These are phyloP conservation scores for Gymnorhina tibicen DNA, from an alignment of 2,113 vertebrate genomes.

Conservation along the genomic window DNA sequence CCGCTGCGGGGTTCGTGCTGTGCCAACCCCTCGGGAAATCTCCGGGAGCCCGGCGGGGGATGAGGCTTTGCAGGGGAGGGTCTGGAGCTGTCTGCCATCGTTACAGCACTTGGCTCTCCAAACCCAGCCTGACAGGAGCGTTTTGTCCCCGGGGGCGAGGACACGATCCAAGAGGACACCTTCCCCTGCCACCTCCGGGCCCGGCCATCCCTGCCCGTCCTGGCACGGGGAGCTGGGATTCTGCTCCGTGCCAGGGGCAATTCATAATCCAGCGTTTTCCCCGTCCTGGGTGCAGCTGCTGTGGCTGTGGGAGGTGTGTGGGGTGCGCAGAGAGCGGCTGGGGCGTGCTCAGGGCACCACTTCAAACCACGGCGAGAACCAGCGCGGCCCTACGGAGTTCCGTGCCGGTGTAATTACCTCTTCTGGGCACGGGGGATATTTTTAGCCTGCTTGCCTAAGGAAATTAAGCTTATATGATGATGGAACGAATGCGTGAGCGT, in stretches of 20 bases:
- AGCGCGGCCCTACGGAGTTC: background rate
- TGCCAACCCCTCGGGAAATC: background rate
- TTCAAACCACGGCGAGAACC: background rate
- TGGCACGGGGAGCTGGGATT: fast-evolving
- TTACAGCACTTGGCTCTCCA: background rate
- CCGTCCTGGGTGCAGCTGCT: background rate
- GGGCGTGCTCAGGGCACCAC: background rate
- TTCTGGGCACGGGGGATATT: background rate
- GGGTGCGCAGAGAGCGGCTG: background rate
- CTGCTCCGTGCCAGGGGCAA: background rate
- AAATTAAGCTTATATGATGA: slow-evolving; percentile 49
- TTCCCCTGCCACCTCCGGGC: background rate
- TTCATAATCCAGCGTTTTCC: background rate
- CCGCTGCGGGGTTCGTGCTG: fast-evolving
- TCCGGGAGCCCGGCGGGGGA: background rate
- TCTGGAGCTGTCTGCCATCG: background rate
- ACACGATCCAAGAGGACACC: background rate
- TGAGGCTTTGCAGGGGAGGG: background rate
- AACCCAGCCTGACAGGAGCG: background rate
- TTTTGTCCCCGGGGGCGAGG: background rate
- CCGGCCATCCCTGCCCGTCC: background rate
- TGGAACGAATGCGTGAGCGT: background rate
- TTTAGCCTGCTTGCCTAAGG: slow-evolving; percentile 38
- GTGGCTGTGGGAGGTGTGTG: background rate
- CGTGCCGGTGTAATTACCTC: background rate